Evolutionary conservation across 2,797 vertebrate genomes (phyloP).

Genomic region (Microcaecilia unicolor): DNA sequence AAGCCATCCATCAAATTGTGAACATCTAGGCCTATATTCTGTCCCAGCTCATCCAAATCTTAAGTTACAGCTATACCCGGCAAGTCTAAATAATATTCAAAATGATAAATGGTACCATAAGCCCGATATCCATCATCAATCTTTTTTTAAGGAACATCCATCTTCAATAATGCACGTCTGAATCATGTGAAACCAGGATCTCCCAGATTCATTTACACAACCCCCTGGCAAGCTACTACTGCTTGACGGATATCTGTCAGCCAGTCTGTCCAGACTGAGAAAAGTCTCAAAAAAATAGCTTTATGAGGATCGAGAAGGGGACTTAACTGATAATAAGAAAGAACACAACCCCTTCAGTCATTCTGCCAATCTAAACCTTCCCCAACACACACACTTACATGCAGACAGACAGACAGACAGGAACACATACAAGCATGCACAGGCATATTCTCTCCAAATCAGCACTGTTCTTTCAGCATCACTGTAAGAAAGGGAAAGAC

Average conservation of each 20-base stretch:
- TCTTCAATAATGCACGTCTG: conserved; percentile 86
- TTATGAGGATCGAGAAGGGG: background rate
- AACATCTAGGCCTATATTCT: conserved; percentile 73
- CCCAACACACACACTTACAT: background rate
- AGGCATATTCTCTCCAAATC: conserved; percentile 18
- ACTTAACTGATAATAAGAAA: conserved; percentile 4
- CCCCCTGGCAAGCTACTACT: conserved; percentile 64
- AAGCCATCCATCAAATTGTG: conserved; percentile 81
- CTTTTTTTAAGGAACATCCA: conserved; percentile 97
- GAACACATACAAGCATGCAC: conserved; percentile 22
- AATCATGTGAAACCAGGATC: conserved; percentile 81
- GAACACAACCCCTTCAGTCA: conserved; percentile 13
- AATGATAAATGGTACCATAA: conserved; percentile 94
- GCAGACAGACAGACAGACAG: conserved; percentile 1
- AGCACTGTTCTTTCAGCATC: conserved; percentile 2
- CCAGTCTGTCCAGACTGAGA: background rate
- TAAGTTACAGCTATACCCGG: conserved; percentile 95
- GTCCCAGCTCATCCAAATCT: conserved; percentile 83
- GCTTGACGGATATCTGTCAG: conserved; percentile 89
- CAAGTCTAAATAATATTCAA: conserved; percentile 99
- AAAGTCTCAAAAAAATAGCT: background rate
- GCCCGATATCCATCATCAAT: conserved; percentile 94
- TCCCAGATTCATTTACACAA: conserved; percentile 84
- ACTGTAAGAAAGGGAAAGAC: conserved; percentile 10
- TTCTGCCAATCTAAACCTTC: conserved; percentile 23